phyloP scores from a whole-genome alignment of 2,113 vertebrate genomes.

The Bos taurus region ARS-UCD2.0 NC_037347.1:5910001-5910500 shows the following conservation, averaged over 20 bases:
- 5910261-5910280: background rate
- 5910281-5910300: background rate
- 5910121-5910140: background rate
- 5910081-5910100: background rate
- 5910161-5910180: background rate
- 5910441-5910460: background rate
- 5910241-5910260: too few relatives aligned
- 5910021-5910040: background rate
- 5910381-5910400: too few relatives aligned
- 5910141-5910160: background rate
- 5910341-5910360: background rate
- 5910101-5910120: background rate
- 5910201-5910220: background rate
- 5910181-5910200: background rate
- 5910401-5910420: fast-evolving
- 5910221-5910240: background rate
- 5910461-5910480: background rate
- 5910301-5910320: background rate
- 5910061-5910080: background rate
- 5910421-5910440: background rate
- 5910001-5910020: background rate
- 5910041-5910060: background rate
- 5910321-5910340: background rate
- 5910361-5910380: background rate
- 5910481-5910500: background rate